Base-by-base conservation (phyloP, 2,888 invertebrate genomes). In the Drosophila koepferae region DNA sequence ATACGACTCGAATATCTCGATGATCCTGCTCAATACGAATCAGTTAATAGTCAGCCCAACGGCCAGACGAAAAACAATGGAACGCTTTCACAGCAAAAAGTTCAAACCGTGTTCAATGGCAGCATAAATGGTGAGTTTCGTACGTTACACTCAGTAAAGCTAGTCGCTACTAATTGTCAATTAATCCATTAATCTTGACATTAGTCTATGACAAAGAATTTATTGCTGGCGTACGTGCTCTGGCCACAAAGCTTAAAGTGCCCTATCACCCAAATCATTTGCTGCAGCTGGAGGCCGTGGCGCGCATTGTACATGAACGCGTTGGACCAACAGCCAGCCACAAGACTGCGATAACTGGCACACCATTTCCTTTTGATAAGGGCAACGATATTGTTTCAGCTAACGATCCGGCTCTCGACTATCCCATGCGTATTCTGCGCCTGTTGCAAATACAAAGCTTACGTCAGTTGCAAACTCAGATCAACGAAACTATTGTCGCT, bases 401-500 rank as follows among this genome's bases (percentile, higher is more conserved):
- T 88, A 95, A 95, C 36, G 96, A 97, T 90, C 92, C 94, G 3
- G 94, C 94, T 12, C 89, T 97, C 46, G 96, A 96, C 77, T 94
- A 95, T 82, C 96, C 97, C 2, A 96, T 96, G 1, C 96, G 97
- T 92, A 95, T 97, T 62, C 93, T 98, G 63, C 94, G 97, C 49
- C 94, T 98, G 46, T 92, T 97, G 51, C 96, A 96, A 91, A 95
- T 97, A 51, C 92, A 92, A 80, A 92, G 92, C 60, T 74, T 93
- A 2, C 92, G 93, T 0, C 82, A 93, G 75, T 94, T 99, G 58
- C 99, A 99, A 92, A 99, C 98, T 0, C 95, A 95, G 88, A 98
- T 99, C 59, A 99, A 99, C 93, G 98, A 99, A 92, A 96, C 97
- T 1, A 96, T 99, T 80, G 99, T 99, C 2, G 95, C 96, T 51